Evolutionary conservation across 53 echinoderm and acorn worm genomes (phyloP), one percentile per base, ranked within the genome.

Genomic region (Glandiceps talaboti): DNA sequence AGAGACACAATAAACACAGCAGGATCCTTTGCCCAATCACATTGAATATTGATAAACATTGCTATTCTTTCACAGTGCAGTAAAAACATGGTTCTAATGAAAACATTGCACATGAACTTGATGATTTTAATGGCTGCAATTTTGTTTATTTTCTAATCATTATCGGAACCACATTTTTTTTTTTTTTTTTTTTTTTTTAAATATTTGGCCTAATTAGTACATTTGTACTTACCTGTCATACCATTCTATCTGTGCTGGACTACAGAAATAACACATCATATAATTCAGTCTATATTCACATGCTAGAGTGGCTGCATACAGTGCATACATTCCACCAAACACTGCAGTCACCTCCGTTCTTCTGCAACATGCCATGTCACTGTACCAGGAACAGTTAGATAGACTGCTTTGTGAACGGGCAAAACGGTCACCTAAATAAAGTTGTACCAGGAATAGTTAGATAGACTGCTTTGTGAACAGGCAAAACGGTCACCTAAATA

Each of bases 231-330:
- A 25, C 31, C 26, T 82, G 33, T 95, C 92, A 92, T 92, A 95
- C 90, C 92, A 95, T 74, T 90, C 82, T 30, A 86, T 83, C 74
- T 95, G 95, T 27, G 82, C 83, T 1, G 96, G 96, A 82, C 96
- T 96, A 74, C 96, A 96, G 87, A 96, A 96, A 80, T 96, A 96
- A 85, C 96, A 96, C 96, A 96, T 96, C 96, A 96, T 96, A 76
- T 96, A 96, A 81, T 96, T 90, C 1, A 96, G 89, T 31, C 90
- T 82, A 0, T 90, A 86, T 14, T 85, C 74, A 45, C 96, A 96
- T n/a, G 86, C 86, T 29, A 86, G 84, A 14, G 88, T 85, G n/a
- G 87, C 85, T 0, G 83, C 88, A 33, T 92, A 83, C 14, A 92
- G 86, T 89, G 88, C 92, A 76, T 84, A 90, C 96, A 96, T 96